Base-by-base conservation (phyloP, 2,888 invertebrate genomes). In the Allygus modestus region DNA sequence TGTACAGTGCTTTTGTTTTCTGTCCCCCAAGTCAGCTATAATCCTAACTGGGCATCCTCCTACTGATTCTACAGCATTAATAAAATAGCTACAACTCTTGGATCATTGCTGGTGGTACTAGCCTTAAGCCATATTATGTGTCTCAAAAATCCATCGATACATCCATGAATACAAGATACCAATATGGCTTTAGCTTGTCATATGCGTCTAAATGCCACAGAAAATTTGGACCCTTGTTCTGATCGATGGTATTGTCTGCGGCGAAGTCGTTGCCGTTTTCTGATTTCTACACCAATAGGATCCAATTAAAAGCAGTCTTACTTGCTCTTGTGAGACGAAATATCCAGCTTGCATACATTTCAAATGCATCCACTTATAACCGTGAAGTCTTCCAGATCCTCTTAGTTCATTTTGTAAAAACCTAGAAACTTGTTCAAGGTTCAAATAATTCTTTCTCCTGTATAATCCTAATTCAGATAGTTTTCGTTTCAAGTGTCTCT, bases 301-400 rank as follows among this genome's bases (percentile, higher is more conserved):
- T 58, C 58, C 23, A 58, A 58, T 20, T 9, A 58, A 58, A 23
- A 58, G 5, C 1, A 58, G 11, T 23, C 58, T 58, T 2, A 58
- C 58, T 23, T 58, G 23, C 2, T 23, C 20, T 58, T 58, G 58
- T 1, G 20, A 23, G 1, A 58, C 26, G 1, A 58, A 9, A 2
- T 23, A 58, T 23, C 58, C 58, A 20, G 20, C 58, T 23, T 58
- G 58, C 5, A 58, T 58, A 12, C 58, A 58, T 58, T 26, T 58
- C 20, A 26, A 58, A 23, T 58, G 58, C 58, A 58, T 58, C 58
- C 58, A 58, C 12, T 58, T 58, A 23, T 58, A 58, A 20, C 58
- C 58, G 20, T 23, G 58, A 26, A 58, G 58, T 4, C 23, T 9
- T 20, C 58, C 58, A 58, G 58, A 58, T 23, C 58, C 23, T 12